These are phyloP conservation scores for Anolis sagrei DNA, from an alignment of 2,113 vertebrate species.

Conservation along the genomic window DNA sequence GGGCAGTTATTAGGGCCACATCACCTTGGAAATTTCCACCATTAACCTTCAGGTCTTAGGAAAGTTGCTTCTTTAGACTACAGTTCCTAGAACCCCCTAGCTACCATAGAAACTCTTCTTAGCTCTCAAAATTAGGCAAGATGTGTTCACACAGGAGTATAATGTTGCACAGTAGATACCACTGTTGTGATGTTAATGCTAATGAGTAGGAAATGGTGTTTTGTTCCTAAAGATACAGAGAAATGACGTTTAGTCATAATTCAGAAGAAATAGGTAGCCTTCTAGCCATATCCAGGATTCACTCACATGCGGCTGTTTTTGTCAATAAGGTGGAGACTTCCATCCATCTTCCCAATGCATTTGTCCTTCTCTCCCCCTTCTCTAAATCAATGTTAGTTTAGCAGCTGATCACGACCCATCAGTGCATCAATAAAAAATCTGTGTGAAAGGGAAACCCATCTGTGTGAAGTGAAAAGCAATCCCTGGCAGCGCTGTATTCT, in stretches of 20 bases:
- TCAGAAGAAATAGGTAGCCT: neutral
- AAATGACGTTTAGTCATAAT: conserved; percentile 24
- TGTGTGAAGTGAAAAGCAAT: neutral
- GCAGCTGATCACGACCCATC: neutral
- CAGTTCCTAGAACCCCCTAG: neutral
- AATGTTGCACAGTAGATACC: neutral
- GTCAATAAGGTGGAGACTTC: rapidly evolving
- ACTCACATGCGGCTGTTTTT: neutral
- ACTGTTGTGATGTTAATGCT: neutral
- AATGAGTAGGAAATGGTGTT: conserved; percentile 28
- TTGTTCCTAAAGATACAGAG: neutral
- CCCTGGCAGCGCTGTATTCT: neutral
- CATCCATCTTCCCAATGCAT: neutral
- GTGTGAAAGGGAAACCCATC: neutral
- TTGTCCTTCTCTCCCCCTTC: neutral
- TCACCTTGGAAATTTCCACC: neutral
- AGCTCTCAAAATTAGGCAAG: neutral
- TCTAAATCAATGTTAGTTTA: neutral
- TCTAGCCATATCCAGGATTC: neutral
- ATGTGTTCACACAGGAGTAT: neutral
- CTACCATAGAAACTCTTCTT: no score
- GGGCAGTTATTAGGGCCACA: neutral
- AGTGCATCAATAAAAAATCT: rapidly evolving
- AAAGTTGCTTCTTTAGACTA: neutral
- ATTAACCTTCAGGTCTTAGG: neutral